Evolutionary conservation across 2,113 vertebrate genomes (phyloP), one percentile per base, ranked within the genome.

Genomic region (Fulmarus glacialis): DNA sequence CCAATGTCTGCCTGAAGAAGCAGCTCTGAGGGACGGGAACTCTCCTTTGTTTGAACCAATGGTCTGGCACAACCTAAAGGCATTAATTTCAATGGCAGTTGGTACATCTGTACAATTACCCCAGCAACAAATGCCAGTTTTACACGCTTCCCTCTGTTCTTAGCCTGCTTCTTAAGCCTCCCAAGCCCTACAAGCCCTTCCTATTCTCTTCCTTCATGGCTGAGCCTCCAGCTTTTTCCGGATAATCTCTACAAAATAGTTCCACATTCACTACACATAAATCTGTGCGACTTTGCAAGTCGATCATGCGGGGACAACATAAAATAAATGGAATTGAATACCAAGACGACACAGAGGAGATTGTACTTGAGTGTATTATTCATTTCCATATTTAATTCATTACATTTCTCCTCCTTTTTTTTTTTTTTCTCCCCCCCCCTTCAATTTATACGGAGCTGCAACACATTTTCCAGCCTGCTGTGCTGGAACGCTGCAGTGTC

Each of bases 381-480:
- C 74, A 96, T 96, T 93, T 96, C 93, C 89, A 96, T 97, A 90
- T 96, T 97, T 96, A 96, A 96, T 97, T 97, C 26, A 93, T 97
- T 96, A 95, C 6, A 2, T 73, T 81, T 84, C 83, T 84, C 12
- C 42, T 63, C 2, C 2, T 15, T 8, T 42, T 45, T 23, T 66
- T 40, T 26, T 38, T 29, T 26, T 5, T 34, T 8, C 1, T 17
- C 2, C 8, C 24, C 19, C 23, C 12, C 5, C 5, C 3, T 90
- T 82, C 68, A 91, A 89, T 96, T 96, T 96, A 96, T 79, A 96
- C 1, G 0, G 82, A 95, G 58, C 93, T 94, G 89, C 84, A 96
- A 96, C 94, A 94, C 82, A 97, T 96, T 96, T 96, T 95, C 89
- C 91, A 96, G 95, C 82, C 96, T 97, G 96, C 91, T 93, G 89